phyloP scores from a whole-genome alignment of 2,113 vertebrate species.

The Labeo catla region DNA sequence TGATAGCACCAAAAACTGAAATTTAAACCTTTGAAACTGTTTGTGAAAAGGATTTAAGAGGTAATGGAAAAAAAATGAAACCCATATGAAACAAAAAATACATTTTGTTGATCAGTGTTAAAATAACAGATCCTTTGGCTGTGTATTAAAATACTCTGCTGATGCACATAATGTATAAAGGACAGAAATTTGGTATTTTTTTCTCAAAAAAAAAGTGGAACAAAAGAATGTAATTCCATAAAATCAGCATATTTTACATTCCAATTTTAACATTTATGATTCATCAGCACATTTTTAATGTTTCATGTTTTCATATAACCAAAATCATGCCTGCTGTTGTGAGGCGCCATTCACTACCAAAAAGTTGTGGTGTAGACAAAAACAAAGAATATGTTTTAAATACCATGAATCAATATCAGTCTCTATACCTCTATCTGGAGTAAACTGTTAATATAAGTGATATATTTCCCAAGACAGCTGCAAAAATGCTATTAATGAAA shows the following conservation, averaged over 20 bases:
- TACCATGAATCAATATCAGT: neutral
- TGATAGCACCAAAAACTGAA: slow-evolving; percentile 82
- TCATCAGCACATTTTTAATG: neutral
- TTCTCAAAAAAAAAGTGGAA: no score
- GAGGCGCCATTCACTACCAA: neutral
- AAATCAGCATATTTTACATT: neutral
- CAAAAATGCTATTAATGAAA: neutral
- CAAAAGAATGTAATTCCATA: neutral
- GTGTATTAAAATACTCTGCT: neutral
- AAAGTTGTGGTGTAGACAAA: neutral
- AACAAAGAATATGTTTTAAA: neutral
- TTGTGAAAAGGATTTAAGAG: slow-evolving; percentile 48
- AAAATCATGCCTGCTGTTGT: neutral
- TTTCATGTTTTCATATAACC: neutral
- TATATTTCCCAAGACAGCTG: neutral
- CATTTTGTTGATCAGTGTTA: slow-evolving; percentile 2
- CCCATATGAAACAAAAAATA: neutral
- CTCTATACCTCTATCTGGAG: neutral
- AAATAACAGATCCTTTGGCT: neutral
- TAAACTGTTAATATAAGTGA: neutral
- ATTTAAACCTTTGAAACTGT: slow-evolving; percentile 58
- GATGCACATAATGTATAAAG: neutral
- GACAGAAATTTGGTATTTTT: neutral
- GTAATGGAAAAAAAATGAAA: slow-evolving; percentile 36
- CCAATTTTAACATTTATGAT: neutral